Evolutionary conservation across 2,113 vertebrate species (phyloP), one percentile per base, ranked within the genome.

Genomic region (Vulpes vulpes): DNA sequence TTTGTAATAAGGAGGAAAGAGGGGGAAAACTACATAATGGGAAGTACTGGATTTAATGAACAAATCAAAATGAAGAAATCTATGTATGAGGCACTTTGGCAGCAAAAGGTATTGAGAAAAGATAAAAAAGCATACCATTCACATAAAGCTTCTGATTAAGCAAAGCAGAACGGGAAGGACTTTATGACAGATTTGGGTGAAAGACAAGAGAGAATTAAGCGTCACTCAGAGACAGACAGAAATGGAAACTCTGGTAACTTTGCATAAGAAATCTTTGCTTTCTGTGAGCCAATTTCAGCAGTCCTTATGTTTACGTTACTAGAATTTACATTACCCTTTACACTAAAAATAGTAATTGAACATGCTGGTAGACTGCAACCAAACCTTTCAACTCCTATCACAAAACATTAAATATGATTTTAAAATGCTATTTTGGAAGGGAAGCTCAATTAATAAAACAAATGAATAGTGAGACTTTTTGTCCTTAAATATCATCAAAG

Each of bases 51-150:
- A 60, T 65, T 93, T 94, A 91, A 87, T 71, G 22, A 55, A 64
- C 53, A 92, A 81, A 97, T 90, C 32, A 85, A 90, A 95, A 92
- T 71, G 62, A 86, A 93, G 49, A 65, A 32, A 93, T 73, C 51
- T 71, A 51, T 51, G n/a, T 89, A 60, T 62, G 43, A 97, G 20
- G 27, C n/a, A 64, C n/a, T 69, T 2, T n/a, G 23, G 53, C 27
- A 94, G 57, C 23, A 88, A 80, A 81, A 85, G n/a, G 22, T 25
- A 59, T 0, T 49, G 53, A 6, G 51, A 53, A 76, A 60, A 89
- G 2, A 71, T 12, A 59, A 22, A 32, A 79, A n/a, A 96, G 86
- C 69, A 51, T 69, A 84, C 20, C 53, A 92, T 82, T 91, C 30
- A 90, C 14, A 93, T 17, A 95, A 95, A 94, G 25, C 5, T 25